Evolutionary conservation across 2,888 invertebrate species (phyloP).

Genomic region (Leptopilina syphax): DNA sequence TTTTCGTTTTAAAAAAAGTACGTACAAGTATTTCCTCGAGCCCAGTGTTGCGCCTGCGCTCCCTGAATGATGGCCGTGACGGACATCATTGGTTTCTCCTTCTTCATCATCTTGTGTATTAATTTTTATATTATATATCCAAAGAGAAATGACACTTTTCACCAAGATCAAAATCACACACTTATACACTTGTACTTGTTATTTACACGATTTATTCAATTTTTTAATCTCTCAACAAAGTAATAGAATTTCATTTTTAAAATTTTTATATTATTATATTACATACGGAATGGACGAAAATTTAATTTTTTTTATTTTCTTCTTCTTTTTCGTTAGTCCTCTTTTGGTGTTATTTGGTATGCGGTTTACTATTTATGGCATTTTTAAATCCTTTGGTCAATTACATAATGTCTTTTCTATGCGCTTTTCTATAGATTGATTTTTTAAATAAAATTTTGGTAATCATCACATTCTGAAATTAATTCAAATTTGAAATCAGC

Average conservation of each 20-base stretch:
- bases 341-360: slow-evolving; percentile 42
- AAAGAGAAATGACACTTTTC: slow-evolving; percentile 43
- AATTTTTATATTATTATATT: neutral
- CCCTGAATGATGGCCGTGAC: slow-evolving; percentile 89
- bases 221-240: neutral
- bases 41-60: slow-evolving; percentile 82
- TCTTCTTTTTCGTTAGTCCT: slow-evolving; percentile 42
- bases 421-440: too few relatives aligned
- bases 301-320: slow-evolving; percentile 11
- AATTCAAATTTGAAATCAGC: too few relatives aligned
- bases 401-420: neutral
- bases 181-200: slow-evolving; percentile 12
- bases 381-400: slow-evolving; percentile 28
- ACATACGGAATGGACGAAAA: slow-evolving; percentile 22
- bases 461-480: slow-evolving; percentile 6
- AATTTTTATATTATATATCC: slow-evolving; percentile 17
- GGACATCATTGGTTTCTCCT: slow-evolving; percentile 92
- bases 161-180: neutral
- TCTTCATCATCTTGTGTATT: slow-evolving; percentile 84
- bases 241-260: neutral
- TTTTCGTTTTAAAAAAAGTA: slow-evolving; percentile 52
- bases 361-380: slow-evolving; percentile 21
- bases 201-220: neutral
- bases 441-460: neutral
- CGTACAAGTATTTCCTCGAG: slow-evolving; percentile 79